These are phyloP conservation scores for Pomacea canaliculata DNA, from an alignment of 2,888 invertebrate species.

Conservation along the genomic window DNA sequence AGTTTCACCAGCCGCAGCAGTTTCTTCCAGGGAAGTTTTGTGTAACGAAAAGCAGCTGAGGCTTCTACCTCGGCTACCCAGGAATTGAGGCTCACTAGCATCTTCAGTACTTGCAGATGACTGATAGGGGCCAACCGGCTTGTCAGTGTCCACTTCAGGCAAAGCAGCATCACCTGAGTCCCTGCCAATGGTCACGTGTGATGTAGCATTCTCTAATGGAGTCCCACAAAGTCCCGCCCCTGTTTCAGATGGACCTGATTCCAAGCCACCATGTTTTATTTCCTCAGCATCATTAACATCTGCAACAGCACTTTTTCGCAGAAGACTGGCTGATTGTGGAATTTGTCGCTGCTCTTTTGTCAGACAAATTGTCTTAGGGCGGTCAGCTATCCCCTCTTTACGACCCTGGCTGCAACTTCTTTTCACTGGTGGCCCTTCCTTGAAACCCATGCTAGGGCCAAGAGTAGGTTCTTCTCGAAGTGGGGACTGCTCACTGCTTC, in stretches of 20 bases:
- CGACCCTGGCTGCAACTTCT: too few relatives aligned
- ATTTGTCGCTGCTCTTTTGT: neutral
- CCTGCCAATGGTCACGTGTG: slow-evolving; percentile 32
- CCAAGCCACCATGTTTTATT: neutral
- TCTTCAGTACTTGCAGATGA: slow-evolving; percentile 9
- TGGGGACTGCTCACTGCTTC: slow-evolving; percentile 72
- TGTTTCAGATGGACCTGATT: slow-evolving; percentile 8
- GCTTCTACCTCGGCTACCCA: neutral
- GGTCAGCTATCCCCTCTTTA: neutral
- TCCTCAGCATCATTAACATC: neutral
- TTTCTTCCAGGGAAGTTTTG: neutral
- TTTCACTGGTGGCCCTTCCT: too few relatives aligned
- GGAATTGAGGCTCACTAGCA: neutral
- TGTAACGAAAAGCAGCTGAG: slow-evolving; percentile 22
- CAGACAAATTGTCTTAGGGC: slow-evolving; percentile 10
- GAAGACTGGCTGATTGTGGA: neutral
- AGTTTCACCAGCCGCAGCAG: neutral
- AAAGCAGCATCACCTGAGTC: slow-evolving; percentile 32
- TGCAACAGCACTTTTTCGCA: neutral
- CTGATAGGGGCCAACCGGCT: slow-evolving; percentile 33
- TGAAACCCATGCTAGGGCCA: too few relatives aligned
- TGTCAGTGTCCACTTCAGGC: slow-evolving; percentile 60
- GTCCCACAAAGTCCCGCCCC: slow-evolving; percentile 3
- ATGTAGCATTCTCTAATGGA: slow-evolving; percentile 7
- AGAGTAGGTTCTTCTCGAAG: slow-evolving; percentile 49